Base-by-base conservation (phyloP, 1,140 invertebrate species). In the Drosophila novamexicana region DNA sequence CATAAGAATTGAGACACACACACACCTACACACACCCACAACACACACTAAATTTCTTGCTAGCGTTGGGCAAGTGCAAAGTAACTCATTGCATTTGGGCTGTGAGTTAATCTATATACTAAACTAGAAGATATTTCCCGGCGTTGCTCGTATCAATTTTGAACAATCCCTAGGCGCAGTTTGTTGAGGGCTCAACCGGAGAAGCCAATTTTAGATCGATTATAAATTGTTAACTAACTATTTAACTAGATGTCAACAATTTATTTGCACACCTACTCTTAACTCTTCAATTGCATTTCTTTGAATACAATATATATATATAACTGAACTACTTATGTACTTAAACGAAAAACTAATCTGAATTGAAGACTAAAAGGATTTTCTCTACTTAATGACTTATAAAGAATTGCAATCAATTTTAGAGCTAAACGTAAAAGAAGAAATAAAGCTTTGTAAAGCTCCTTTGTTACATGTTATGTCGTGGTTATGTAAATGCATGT, bases 311-410 rank as follows among this genome's bases (percentile, higher is more conserved):
- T 18, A 18, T 50, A 36, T 61, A 42, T 37, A 49, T 50, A 42
- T 34, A 65, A 83, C 76, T 77, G 56, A 78, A 75, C 61, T 81
- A 75, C 63, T 66, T 81, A 77, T 82, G 59, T 79, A 79, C 61
- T 70, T 64, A 71, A 64, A 40, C 40, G 52, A 71, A 71, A 84
- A 71, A 84, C 81, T 89, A 85, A 86, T 89, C 86, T 78, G 76
- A 83, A 88, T 75, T 81, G 73, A 88, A 88, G 83, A 88, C 83
- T 88, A 83, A 86, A 76, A 88, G 62, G 68, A 86, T 75, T 77
- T 82, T 88, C 83, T 83, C 76, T 89, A 88, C 81, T 85, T 84
- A 86, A 79, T 88, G 84, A 88, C 83, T 88, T 86, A 77, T 45
- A 69, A 83, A 53, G 82, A 89, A 89, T 89, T 88, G 83, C 83